These are phyloP conservation scores for Pseudomyrmex concolor DNA, from an alignment of 1,140 invertebrate species.

Conservation along the genomic window DNA sequence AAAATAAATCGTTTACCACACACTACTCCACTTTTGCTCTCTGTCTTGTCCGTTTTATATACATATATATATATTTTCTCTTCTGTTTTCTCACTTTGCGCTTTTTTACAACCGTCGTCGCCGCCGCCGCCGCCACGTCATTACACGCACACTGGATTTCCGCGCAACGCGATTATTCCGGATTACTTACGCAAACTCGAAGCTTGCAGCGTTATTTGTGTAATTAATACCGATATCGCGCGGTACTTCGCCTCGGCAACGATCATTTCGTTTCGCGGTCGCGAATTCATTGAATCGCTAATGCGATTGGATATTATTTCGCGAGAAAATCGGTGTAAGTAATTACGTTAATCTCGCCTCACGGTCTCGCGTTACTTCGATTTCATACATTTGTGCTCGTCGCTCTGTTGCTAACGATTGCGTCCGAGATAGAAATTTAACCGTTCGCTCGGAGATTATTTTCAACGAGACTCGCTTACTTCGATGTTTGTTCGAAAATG, in stretches of 20 bases:
- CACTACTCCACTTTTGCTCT: conserved; percentile 47
- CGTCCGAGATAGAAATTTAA: conserved; percentile 3
- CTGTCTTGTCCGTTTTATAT: conserved; percentile 1
- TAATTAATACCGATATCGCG: conserved; percentile 35
- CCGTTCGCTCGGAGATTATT: conserved; percentile 1
- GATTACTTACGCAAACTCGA: conserved; percentile 5
- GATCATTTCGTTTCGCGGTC: conserved; percentile 17
- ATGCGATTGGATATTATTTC: conserved; percentile 36
- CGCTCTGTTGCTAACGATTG: background rate
- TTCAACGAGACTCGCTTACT: background rate
- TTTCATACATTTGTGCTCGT: background rate
- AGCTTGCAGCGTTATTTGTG: conserved; percentile 13
- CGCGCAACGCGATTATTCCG: conserved; percentile 1
- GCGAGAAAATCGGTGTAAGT: background rate
- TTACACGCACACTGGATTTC: conserved; percentile 36
- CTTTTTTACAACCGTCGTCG: conserved; percentile 31
- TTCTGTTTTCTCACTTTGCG: conserved; percentile 35
- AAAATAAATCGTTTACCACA: conserved; percentile 70
- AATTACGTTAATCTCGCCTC: conserved; percentile 14
- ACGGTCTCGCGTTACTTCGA: background rate
- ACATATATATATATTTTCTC: background rate
- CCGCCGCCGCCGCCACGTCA: background rate
- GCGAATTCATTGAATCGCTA: conserved; percentile 14
- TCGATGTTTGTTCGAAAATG: background rate
- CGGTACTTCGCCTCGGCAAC: too few relatives aligned